Percentiles rank a stretch among this genome's conserved stretches.
Conservation (phyloP, 1,140 invertebrate species). For the Plodia interpunctella region DNA sequence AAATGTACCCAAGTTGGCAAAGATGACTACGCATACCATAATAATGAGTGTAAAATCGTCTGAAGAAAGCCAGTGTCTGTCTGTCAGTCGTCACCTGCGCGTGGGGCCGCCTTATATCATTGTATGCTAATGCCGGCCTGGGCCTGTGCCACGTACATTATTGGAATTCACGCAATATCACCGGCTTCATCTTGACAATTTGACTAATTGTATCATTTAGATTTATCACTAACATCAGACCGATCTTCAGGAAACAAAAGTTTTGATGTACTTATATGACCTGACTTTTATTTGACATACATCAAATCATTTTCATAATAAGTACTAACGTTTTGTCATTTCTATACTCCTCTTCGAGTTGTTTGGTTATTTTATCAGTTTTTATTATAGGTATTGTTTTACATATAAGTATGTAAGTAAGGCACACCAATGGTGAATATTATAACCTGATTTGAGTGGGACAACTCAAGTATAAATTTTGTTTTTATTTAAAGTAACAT, state of each 20-base stretch:
- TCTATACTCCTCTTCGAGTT: too few species aligned
- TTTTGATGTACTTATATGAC: too few species aligned
- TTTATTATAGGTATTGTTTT: too few species aligned
- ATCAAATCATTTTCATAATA: too few species aligned
- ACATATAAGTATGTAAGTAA: too few species aligned
- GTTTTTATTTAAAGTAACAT: neutral
- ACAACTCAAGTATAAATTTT: neutral
- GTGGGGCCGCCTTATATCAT: constrained; percentile 26
- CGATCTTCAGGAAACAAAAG: too few species aligned
- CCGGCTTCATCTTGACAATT: constrained; percentile 12
- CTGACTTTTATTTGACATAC: too few species aligned
- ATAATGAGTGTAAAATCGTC: constrained; percentile 22
- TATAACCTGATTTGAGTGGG: neutral
- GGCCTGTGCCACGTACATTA: constrained; percentile 8
- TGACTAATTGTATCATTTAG: constrained; percentile 18
- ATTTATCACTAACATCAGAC: too few species aligned
- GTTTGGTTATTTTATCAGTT: too few species aligned
- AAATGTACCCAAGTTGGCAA: neutral
- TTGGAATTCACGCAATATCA: constrained; percentile 18
- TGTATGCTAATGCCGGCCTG: constrained; percentile 54
- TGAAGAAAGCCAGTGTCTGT: neutral
- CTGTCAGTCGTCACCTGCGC: constrained; percentile 51
- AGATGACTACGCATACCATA: too few species aligned
- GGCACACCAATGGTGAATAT: too few species aligned
- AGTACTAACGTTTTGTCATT: too few species aligned